Percentiles rank a stretch among this genome's conserved stretches.
These are phyloP conservation scores for Redunca redunca DNA, from an alignment of 2,113 vertebrate genomes.

Conservation along the genomic window DNA sequence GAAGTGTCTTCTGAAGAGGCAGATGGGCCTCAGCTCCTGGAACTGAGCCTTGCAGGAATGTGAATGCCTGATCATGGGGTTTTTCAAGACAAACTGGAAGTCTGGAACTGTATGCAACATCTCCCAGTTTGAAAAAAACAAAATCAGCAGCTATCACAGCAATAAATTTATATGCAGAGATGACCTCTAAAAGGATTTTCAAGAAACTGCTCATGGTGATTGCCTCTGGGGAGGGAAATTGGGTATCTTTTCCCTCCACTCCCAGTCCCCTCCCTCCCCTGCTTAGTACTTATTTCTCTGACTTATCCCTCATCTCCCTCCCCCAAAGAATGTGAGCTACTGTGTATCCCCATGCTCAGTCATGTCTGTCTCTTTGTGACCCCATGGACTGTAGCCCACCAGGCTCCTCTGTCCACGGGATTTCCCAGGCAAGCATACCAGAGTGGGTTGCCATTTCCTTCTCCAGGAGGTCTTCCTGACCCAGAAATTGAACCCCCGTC, in stretches of 20 bases:
- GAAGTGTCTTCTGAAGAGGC: neutral
- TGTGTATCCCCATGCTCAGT: neutral
- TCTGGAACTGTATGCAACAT: neutral
- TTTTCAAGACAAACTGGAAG: neutral
- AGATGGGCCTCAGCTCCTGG: neutral
- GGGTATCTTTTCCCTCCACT: neutral
- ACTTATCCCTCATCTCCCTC: neutral
- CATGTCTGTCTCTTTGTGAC: neutral
- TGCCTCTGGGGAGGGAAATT: neutral
- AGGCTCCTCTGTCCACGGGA: neutral
- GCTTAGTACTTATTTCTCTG: neutral
- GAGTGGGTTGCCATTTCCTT: neutral
- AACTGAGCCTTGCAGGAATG: accelerated
- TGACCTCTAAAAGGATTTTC: neutral
- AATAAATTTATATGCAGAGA: neutral
- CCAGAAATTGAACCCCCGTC: neutral
- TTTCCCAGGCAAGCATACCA: neutral
- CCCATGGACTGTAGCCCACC: neutral
- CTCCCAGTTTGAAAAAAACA: neutral
- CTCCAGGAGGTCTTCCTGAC: neutral
- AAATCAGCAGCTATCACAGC: neutral
- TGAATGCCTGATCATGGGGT: neutral
- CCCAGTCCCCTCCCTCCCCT: neutral
- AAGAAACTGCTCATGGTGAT: neutral
- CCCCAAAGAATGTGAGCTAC: neutral